Base-by-base conservation (phyloP, 2,113 vertebrate species). In the Pomatorhinus ruficollis region DNA sequence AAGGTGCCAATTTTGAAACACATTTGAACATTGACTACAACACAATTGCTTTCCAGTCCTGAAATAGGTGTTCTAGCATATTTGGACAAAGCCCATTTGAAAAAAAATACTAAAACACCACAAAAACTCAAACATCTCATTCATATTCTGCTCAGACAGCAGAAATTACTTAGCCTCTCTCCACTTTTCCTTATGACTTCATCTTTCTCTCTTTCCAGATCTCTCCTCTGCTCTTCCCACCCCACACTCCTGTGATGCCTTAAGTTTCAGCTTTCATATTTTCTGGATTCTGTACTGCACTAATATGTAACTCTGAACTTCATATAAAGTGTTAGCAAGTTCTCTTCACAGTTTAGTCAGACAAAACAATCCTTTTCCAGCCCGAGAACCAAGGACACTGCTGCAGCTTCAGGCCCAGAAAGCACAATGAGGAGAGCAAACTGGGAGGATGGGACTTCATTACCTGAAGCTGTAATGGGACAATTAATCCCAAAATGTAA, bases 1-100 rank as follows among this genome's bases (percentile, higher is more conserved):
- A 56, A 93, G 30, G 45, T 88, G 93, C 71, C 90, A 93, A 83
- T 85, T 90, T 66, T 72, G 57, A 89, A 90, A 80, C 42, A 70
- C 37, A 56, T 70, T 45, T 89, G 83, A 93, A 66, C 33, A n/a
- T 75, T 2, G 15, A 86, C 28, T 40, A 87, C 31, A 87, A 82
- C 71, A 82, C 15, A 72, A 87, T 27, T 79, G 19, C 57, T 91
- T 93, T 92, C 49, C 83, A 79, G 40, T 35, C 37, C 33, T 89
- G 35, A 87, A 47, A 37, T 47, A 71, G 31, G 47, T 33, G 5
- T 64, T 82, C 28, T 24, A 50, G 21, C n/a, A 20, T 60, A 42
- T 28, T 42, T 85, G 54, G 40, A 66, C 37, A 68, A 79, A 89
- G 30, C 3, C 40, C 45, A 40, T 49, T 42, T 44, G 11, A 45